These are phyloP conservation scores for Kryptolebias marmoratus DNA, from an alignment of 2,113 vertebrate species.

Conservation along the genomic window DNA sequence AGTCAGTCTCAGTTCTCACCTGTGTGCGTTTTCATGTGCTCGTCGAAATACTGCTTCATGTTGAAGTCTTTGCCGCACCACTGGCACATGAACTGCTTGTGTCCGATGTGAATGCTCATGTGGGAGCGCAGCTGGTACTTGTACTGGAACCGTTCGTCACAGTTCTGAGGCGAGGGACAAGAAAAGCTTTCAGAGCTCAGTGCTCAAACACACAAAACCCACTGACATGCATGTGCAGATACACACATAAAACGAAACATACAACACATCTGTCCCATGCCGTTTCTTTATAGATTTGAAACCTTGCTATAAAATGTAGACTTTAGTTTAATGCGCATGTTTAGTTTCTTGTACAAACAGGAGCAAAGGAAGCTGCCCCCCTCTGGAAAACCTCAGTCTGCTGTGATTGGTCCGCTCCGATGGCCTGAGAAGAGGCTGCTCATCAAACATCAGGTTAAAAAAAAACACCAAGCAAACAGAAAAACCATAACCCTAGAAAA, in stretches of 20 bases:
- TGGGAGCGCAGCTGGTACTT: constrained; percentile 98
- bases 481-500: no score
- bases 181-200: constrained; percentile 17
- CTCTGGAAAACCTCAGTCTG: no score
- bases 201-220: background rate
- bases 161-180: constrained; percentile 91
- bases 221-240: background rate
- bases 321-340: no score
- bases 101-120: constrained; percentile 98
- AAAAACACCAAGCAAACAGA: no score
- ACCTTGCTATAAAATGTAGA: background rate
- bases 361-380: no score
- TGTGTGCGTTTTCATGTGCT: constrained; percentile 99
- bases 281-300: background rate
- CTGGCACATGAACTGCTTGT: constrained; percentile 99
- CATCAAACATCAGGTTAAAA: no score
- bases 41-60: constrained; percentile 99
- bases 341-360: no score
- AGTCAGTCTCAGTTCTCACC: constrained; percentile 84
- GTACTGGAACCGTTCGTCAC: constrained; percentile 95
- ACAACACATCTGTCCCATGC: no score
- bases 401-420: no score
- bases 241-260: background rate
- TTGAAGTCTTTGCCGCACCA: constrained; percentile 99
- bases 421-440: no score